phyloP scores from a whole-genome alignment of 2,888 invertebrate species.

The Camponotus fellah region DNA sequence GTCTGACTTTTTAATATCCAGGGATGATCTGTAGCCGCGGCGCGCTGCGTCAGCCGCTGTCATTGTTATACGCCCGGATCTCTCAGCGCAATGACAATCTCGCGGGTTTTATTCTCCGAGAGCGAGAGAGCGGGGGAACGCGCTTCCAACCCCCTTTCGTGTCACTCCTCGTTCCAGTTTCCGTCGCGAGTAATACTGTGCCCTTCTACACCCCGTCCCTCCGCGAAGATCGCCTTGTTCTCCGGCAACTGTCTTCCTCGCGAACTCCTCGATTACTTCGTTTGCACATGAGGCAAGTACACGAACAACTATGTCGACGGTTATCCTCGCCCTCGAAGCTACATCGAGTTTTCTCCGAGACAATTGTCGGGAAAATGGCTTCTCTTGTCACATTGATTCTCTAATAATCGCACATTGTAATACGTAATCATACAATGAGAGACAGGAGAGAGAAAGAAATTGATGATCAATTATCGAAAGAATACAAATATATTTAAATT shows the following conservation, averaged over 20 bases:
- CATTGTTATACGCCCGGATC: slow-evolving; percentile 85
- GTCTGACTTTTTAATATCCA: slow-evolving; percentile 86
- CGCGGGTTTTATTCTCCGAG: slow-evolving; percentile 85
- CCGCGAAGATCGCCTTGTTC: slow-evolving; percentile 50
- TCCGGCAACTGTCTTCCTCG: slow-evolving; percentile 35
- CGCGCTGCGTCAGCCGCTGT: slow-evolving; percentile 85
- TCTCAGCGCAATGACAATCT: slow-evolving; percentile 86
- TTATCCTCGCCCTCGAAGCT: slow-evolving; percentile 75
- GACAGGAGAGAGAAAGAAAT: not conserved
- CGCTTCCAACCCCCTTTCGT: slow-evolving; percentile 15
- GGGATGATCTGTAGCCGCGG: slow-evolving; percentile 85
- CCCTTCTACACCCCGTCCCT: slow-evolving; percentile 44
- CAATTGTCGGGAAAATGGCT: slow-evolving; percentile 80
- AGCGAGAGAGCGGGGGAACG: slow-evolving; percentile 66
- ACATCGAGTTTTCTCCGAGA: slow-evolving; percentile 73
- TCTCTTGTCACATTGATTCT: slow-evolving; percentile 33
- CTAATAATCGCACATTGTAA: slow-evolving; percentile 21
- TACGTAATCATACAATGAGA: not conserved
- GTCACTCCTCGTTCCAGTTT: slow-evolving; percentile 76
- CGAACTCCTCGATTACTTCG: slow-evolving; percentile 35
- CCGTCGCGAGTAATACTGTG: slow-evolving; percentile 75
- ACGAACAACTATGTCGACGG: slow-evolving; percentile 67
- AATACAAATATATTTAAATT: too few species aligned
- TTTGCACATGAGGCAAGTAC: slow-evolving; percentile 49
- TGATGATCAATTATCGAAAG: too few species aligned